Evolutionary conservation across 2,888 invertebrate species (phyloP).

Genomic region (Protula sp.): DNA sequence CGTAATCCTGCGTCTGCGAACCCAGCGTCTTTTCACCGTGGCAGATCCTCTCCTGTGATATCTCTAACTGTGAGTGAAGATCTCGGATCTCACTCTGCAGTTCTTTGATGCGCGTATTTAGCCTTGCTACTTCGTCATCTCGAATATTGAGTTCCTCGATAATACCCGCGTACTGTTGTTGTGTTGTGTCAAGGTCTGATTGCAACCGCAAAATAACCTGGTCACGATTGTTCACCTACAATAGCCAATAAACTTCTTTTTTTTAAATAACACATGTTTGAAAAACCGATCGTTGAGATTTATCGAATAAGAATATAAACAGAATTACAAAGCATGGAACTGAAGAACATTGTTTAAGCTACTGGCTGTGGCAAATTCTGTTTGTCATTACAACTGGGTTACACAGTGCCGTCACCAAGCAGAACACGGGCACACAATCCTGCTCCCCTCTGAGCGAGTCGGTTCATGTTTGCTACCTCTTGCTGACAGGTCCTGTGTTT

Average conservation of each 20-base stretch:
- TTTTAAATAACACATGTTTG: conserved; percentile 5
- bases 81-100: conserved; percentile 42
- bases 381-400: no score
- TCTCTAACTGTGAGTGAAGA: conserved; percentile 35
- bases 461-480: conserved; percentile 38
- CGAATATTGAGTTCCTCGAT: conserved; percentile 47
- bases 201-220: conserved; percentile 45
- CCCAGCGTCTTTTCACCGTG: conserved; percentile 42
- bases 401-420: no score
- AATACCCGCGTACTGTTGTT: conserved; percentile 44
- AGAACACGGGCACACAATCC: no score
- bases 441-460: no score
- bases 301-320: background rate
- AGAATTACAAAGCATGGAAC: background rate
- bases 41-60: conserved; percentile 33
- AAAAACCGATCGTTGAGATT: background rate
- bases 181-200: conserved; percentile 45
- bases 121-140: conserved; percentile 43
- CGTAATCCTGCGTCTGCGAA: conserved; percentile 42
- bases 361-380: no score
- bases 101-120: conserved; percentile 41
- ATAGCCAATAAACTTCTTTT: no score
- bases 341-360: no score
- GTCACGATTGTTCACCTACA: conserved; percentile 46
- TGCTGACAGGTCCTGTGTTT: conserved; percentile 52